phyloP scores from a whole-genome alignment of 2,113 vertebrate species.

The Etia nguti region DNA sequence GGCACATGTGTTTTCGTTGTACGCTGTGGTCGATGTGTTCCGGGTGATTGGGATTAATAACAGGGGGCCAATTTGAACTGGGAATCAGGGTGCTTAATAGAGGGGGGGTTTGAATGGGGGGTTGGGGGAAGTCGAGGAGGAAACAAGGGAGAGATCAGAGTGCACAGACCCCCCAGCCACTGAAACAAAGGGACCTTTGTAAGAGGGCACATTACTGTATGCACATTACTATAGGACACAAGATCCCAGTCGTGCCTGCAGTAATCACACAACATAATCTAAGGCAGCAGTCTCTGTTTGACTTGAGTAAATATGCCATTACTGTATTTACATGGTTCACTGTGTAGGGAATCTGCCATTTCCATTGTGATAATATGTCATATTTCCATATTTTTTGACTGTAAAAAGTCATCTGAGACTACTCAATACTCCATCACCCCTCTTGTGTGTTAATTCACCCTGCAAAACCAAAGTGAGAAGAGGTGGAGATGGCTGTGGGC shows the following conservation, averaged over 20 bases:
- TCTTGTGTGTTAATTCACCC: constrained; percentile 26
- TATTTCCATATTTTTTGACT: not conserved
- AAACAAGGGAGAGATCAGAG: not conserved
- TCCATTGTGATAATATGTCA: not conserved
- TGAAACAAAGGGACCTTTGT: constrained; percentile 70
- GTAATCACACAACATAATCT: constrained; percentile 29
- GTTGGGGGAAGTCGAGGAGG: not conserved
- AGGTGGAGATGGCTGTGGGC: constrained; percentile 57
- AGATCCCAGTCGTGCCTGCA: constrained; percentile 16
- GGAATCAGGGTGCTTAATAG: constrained; percentile 70
- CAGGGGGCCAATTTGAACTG: constrained; percentile 69
- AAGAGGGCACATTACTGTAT: constrained; percentile 32
- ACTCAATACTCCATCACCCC: not conserved
- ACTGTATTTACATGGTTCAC: not conserved
- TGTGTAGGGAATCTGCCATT: not conserved
- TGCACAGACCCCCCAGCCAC: constrained; percentile 53
- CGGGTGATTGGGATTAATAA: constrained; percentile 79
- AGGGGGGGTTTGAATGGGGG: not conserved
- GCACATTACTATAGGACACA: constrained; percentile 19
- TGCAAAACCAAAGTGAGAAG: constrained; percentile 27
- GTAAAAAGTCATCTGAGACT: not conserved
- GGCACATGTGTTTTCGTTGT: constrained; percentile 67
- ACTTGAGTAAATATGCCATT: constrained; percentile 28
- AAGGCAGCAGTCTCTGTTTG: not conserved
- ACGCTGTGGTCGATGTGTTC: constrained; percentile 71